Evolutionary conservation across 2,113 vertebrate species (phyloP), one percentile per base, ranked within the genome.

Genomic region (Labrus mixtus): DNA sequence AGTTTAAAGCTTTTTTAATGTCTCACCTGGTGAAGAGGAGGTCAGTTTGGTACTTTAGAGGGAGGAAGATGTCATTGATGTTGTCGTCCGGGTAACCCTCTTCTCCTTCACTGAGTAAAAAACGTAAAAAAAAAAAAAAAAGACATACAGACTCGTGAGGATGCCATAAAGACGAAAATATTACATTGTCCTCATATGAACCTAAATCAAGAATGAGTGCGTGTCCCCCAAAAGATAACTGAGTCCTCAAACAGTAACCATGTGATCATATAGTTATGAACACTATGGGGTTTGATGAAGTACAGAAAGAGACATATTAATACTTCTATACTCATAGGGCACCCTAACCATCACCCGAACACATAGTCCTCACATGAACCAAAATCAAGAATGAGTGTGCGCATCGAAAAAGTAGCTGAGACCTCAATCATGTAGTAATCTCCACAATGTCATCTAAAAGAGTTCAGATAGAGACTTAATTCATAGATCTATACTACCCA

Each of bases 21-120:
- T 70, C 6, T 37, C 82, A 99, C 97, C 97, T 96, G 89, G 96
- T 98, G 93, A 99, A 98, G 63, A 99, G 96, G 20, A 99, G 81
- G 22, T 99, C 96, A 0, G 95, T 95, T 81, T 98, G 96, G 0
- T 99, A 97, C 55, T 93, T 97, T 46, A 99, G 91, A 45, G 93
- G 94, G 29, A 96, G 92, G 46, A 90, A 90, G 68, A 99, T 91
- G 59, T 95, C 87, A 37, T 92, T 96, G 0, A 22, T 58, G 79
- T 99, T 99, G 93, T 99, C 95, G 0, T 92, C 94, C 17, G 92
- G 95, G 76, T 93, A 96, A 25, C 84, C 86, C 87, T 95, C 97
- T 0, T 96, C 94, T 0, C 97, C 97, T 73, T 98, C 95, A 50
- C 98, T 99, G 87, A 0, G 78, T 6, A 6, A 70, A 59, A 82